Percentiles rank a stretch among this genome's conserved stretches.
Evolutionary conservation across 1,140 invertebrate species (phyloP).

Genomic region (Cydia pomonella): DNA sequence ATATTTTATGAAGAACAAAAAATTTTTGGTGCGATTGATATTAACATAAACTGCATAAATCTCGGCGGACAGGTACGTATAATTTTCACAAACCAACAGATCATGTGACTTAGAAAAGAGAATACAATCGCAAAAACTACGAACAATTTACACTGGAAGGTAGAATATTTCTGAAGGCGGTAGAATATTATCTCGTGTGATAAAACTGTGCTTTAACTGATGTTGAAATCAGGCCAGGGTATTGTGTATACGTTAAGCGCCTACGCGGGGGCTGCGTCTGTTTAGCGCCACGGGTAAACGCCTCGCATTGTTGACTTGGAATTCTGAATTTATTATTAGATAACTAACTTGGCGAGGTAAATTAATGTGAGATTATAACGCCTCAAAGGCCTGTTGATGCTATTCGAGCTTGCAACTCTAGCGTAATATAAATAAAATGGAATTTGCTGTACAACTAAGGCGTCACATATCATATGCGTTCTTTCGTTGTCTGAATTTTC

Average conservation of each 20-base stretch:
- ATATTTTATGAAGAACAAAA: too few relatives aligned
- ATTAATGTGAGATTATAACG: constrained; percentile 3
- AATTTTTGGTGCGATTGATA: too few relatives aligned
- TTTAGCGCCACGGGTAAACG: constrained; percentile 10
- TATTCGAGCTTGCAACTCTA: neutral
- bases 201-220: constrained; percentile 1
- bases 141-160: neutral
- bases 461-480: neutral
- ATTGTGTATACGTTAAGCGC: constrained; percentile 12
- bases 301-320: constrained; percentile 26
- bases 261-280: neutral
- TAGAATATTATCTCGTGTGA: neutral
- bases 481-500: neutral
- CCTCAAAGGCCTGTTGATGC: neutral
- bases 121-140: neutral
- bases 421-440: neutral
- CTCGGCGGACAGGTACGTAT: too few relatives aligned
- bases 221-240: constrained; percentile 17
- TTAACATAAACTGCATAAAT: too few relatives aligned
- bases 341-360: constrained; percentile 25
- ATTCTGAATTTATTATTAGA: constrained; percentile 28
- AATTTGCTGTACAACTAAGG: neutral
- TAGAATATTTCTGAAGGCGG: neutral
- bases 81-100: too few relatives aligned
- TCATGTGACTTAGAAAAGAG: too few relatives aligned